phyloP scores from a whole-genome alignment of 2,797 vertebrate species.

The Myotis pilosus region DNA sequence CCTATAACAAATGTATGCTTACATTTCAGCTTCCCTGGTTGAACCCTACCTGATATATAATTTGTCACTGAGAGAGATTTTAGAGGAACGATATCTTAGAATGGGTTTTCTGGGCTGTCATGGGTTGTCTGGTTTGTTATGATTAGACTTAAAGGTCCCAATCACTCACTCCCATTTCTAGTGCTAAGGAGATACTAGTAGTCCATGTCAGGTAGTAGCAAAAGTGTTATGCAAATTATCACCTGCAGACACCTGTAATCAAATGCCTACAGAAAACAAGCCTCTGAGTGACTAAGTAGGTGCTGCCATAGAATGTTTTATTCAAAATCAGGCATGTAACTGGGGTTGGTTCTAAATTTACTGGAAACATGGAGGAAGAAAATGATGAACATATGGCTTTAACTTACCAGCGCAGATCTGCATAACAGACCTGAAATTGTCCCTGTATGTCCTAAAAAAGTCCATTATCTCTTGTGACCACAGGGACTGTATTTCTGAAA shows the following conservation, averaged over 20 bases:
- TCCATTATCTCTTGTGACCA: neutral
- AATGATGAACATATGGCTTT: neutral
- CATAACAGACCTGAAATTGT: neutral
- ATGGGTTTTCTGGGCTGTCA: neutral
- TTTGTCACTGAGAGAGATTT: neutral
- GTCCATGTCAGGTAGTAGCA: neutral
- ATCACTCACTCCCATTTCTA: neutral
- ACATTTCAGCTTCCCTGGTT: neutral
- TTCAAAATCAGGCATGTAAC: neutral
- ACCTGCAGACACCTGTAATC: constrained; percentile 36
- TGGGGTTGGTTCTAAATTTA: neutral
- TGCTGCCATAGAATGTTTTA: neutral
- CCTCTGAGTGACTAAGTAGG: neutral
- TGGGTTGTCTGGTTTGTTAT: neutral
- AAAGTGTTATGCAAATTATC: constrained; percentile 7
- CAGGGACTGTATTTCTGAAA: neutral
- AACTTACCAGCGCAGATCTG: neutral
- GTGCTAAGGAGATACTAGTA: neutral
- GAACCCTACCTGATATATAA: neutral
- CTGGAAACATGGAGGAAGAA: neutral
- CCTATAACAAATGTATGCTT: neutral
- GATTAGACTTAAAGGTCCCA: neutral
- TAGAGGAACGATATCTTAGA: neutral
- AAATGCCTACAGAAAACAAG: constrained; percentile 25
- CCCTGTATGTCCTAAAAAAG: neutral